Evolutionary conservation across 2,113 vertebrate genomes (phyloP).

Genomic region (Excalfactoria chinensis): DNA sequence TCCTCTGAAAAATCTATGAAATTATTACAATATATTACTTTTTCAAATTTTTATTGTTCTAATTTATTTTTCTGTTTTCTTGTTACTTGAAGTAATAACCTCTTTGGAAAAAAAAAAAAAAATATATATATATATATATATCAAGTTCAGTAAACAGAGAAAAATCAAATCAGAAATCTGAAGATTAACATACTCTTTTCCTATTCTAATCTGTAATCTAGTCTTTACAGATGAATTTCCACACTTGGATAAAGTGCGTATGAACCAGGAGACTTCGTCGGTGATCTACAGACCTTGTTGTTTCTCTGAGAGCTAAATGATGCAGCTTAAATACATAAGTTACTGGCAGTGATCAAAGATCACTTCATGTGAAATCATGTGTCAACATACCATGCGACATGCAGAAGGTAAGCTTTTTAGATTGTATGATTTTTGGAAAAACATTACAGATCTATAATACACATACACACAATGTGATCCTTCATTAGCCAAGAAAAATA

Average conservation of each 20-base stretch:
- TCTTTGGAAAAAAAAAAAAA: not conserved
- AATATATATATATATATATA: too few relatives aligned
- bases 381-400: accelerated
- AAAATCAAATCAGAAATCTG: not conserved
- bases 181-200: not conserved
- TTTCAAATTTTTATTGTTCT: not conserved
- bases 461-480: not conserved
- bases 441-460: not conserved
- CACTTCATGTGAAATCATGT: not conserved
- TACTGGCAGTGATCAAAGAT: not conserved
- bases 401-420: not conserved
- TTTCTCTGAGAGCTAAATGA: not conserved
- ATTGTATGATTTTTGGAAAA: not conserved
- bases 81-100: not conserved
- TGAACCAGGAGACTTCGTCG: not conserved
- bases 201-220: not conserved
- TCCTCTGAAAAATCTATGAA: not conserved
- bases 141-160: not conserved
- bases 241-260: not conserved
- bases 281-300: not conserved
- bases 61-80: not conserved
- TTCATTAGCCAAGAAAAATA: conserved; percentile 9
- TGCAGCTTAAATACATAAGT: not conserved
- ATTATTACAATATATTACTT: not conserved
- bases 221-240: not conserved